These are phyloP conservation scores for Timandra comae DNA, from an alignment of 2,888 invertebrate species.

Conservation along the genomic window DNA sequence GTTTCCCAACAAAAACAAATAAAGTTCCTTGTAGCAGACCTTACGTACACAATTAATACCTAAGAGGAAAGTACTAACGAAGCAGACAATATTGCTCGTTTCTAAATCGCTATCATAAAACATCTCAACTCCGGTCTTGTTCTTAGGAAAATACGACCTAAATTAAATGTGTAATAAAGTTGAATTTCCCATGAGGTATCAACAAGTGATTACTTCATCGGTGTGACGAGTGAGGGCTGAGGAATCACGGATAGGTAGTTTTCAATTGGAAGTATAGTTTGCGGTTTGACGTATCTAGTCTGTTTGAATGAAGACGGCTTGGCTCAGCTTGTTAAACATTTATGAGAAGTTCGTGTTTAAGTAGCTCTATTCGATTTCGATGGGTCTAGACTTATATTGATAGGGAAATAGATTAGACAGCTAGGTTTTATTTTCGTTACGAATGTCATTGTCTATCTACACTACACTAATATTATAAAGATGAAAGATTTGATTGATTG, in stretches of 20 bases:
- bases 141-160: constrained; percentile 20
- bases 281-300: constrained; percentile 43
- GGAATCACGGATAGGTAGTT: constrained; percentile 54
- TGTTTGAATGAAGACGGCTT: constrained; percentile 17
- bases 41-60: constrained; percentile 36
- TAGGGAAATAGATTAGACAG: no score
- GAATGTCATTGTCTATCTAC: no score
- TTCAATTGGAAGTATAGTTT: constrained; percentile 58
- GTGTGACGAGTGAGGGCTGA: constrained; percentile 24
- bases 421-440: no score
- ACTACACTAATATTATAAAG: no score
- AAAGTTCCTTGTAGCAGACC: no score
- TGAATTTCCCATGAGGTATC: constrained; percentile 15
- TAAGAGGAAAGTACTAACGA: constrained; percentile 41
- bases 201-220: constrained; percentile 27
- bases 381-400: no score
- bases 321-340: constrained; percentile 2
- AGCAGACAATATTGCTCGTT: constrained; percentile 44
- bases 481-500: no score
- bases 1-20: no score
- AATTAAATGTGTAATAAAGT: constrained; percentile 10
- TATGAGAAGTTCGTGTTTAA: constrained; percentile 10
- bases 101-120: constrained; percentile 21
- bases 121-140: constrained; percentile 14
- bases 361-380: no score